These are phyloP conservation scores for Oryctes rhinoceros DNA, from an alignment of 1,140 invertebrate genomes.

Conservation along the genomic window DNA sequence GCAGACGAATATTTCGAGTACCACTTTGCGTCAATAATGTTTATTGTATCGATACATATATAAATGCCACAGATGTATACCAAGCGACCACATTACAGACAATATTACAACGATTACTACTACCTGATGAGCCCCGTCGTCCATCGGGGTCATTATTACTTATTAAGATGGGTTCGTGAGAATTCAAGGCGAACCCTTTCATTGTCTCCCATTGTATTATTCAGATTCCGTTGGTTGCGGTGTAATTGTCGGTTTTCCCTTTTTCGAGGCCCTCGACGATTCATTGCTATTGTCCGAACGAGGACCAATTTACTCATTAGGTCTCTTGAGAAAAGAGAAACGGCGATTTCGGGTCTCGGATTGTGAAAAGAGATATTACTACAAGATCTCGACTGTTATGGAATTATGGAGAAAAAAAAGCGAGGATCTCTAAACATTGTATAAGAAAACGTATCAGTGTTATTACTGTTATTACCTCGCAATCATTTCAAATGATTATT, in stretches of 20 bases:
- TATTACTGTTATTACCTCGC: constrained; percentile 11
- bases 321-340: constrained; percentile 9
- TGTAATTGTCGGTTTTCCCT: constrained; percentile 31
- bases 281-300: background rate
- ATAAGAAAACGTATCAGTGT: background rate
- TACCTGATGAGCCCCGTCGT: background rate
- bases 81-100: constrained; percentile 13
- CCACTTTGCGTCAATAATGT: constrained; percentile 28
- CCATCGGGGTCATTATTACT: constrained; percentile 28
- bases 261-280: background rate
- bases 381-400: background rate
- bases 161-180: constrained; percentile 33
- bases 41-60: constrained; percentile 20
- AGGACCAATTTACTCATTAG: constrained; percentile 22
- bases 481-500: constrained; percentile 8
- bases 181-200: constrained; percentile 26
- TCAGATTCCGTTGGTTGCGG: constrained; percentile 33
- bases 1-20: constrained; percentile 15
- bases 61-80: constrained; percentile 12
- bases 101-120: constrained; percentile 21
- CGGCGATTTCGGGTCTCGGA: background rate
- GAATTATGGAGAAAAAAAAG: constrained; percentile 8
- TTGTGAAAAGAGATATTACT: constrained; percentile 27
- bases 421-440: background rate
- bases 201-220: constrained; percentile 28